These are phyloP conservation scores for Parochlus steinenii DNA, from an alignment of 2,888 invertebrate species.

Conservation along the genomic window DNA sequence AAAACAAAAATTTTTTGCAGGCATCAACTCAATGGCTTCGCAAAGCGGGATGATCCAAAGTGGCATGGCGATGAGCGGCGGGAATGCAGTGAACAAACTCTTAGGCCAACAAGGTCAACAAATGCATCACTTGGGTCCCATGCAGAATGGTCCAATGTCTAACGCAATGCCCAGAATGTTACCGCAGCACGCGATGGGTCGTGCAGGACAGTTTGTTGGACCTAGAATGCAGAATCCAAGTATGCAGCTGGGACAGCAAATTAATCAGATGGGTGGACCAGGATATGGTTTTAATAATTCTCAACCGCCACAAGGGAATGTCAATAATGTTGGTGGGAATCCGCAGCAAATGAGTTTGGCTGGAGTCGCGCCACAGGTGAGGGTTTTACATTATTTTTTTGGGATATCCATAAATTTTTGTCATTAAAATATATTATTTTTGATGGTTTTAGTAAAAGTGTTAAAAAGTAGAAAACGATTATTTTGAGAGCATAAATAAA, in stretches of 20 bases:
- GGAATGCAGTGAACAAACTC: slow-evolving; percentile 46
- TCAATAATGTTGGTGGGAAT: slow-evolving; percentile 14
- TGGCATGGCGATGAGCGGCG: slow-evolving; percentile 68
- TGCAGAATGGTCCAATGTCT: slow-evolving; percentile 69
- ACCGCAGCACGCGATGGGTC: slow-evolving; percentile 21
- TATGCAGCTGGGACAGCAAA: slow-evolving; percentile 20
- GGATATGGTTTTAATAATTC: slow-evolving; percentile 7
- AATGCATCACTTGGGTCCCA: slow-evolving; percentile 26
- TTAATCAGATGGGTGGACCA: slow-evolving; percentile 4
- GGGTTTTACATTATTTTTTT: slow-evolving; percentile 13
- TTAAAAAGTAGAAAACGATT: too few species aligned
- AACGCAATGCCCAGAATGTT: slow-evolving; percentile 24
- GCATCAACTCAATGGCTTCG: slow-evolving; percentile 43
- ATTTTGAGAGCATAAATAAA: too few species aligned
- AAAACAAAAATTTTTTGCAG: slow-evolving; percentile 24
- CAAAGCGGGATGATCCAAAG: slow-evolving; percentile 41
- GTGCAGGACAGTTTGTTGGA: slow-evolving; percentile 29
- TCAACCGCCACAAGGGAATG: slow-evolving; percentile 1
- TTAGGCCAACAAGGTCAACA: slow-evolving; percentile 18
- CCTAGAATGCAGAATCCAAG: slow-evolving; percentile 42
- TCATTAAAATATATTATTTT: too few species aligned
- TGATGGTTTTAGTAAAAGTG: too few species aligned
- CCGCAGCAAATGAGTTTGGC: slow-evolving; percentile 18
- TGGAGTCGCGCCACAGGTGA: slow-evolving; percentile 19
- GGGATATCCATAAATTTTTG: too few species aligned